Percentiles rank a stretch among this genome's conserved stretches.
Conservation (phyloP, 1,140 invertebrate species). For the Drosophila nannoptera region DNA sequence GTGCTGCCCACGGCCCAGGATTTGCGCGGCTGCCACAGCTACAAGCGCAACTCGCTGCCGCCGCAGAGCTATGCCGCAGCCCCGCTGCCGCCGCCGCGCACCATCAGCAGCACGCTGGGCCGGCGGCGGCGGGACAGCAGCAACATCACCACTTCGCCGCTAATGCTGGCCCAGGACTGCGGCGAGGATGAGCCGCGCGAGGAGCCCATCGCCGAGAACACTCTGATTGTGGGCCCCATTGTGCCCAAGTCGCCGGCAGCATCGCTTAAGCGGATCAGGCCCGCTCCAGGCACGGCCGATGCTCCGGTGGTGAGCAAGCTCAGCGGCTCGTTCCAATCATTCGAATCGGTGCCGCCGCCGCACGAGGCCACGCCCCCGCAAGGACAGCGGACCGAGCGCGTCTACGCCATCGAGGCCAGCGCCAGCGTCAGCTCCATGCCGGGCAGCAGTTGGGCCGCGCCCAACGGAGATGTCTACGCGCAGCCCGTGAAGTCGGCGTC, state of each 20-base stretch:
- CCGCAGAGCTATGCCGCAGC: slow-evolving; percentile 77
- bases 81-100: slow-evolving; percentile 81
- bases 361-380: slow-evolving; percentile 64
- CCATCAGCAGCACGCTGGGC: slow-evolving; percentile 80
- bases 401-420: slow-evolving; percentile 59
- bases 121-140: slow-evolving; percentile 69
- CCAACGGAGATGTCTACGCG: slow-evolving; percentile 66
- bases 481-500: slow-evolving; percentile 64
- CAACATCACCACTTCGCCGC: slow-evolving; percentile 78
- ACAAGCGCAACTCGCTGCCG: slow-evolving; percentile 69
- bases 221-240: slow-evolving; percentile 80
- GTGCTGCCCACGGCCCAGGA: slow-evolving; percentile 83
- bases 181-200: slow-evolving; percentile 69
- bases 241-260: slow-evolving; percentile 77
- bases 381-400: slow-evolving; percentile 66
- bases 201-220: slow-evolving; percentile 80
- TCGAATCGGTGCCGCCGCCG: slow-evolving; percentile 64
- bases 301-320: slow-evolving; percentile 28
- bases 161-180: slow-evolving; percentile 79
- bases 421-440: slow-evolving; percentile 27
- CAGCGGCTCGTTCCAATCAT: slow-evolving; percentile 68
- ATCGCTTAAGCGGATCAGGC: slow-evolving; percentile 47
- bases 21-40: slow-evolving; percentile 17
- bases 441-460: slow-evolving; percentile 56
- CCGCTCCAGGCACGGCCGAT: neutral